Percentiles rank a stretch among this genome's conserved stretches.
phyloP scores from a whole-genome alignment of 30 jellyfish, hydroid and myxozoan genomes.

The Aurelia sp. region DNA sequence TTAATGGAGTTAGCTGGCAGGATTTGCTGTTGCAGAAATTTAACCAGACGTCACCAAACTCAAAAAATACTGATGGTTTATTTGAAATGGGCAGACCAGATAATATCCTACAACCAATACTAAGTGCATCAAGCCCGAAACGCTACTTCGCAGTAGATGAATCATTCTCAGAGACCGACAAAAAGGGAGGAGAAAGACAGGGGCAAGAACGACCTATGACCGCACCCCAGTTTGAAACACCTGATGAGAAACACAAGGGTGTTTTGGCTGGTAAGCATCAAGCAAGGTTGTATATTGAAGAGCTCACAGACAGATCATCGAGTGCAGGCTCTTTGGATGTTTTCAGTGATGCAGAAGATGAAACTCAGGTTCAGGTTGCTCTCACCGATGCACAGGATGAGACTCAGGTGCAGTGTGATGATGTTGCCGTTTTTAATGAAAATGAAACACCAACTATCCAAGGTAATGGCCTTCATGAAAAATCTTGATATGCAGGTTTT shows the following conservation, averaged over 20 bases:
- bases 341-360: too few species aligned
- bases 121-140: neutral
- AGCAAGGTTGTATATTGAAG: neutral
- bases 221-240: neutral
- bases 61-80: neutral
- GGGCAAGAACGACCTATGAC: neutral
- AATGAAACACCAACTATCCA: too few species aligned
- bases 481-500: too few species aligned
- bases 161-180: neutral
- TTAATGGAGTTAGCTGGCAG: neutral
- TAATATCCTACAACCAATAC: neutral
- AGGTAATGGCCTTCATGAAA: too few species aligned
- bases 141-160: neutral
- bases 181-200: neutral
- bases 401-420: too few species aligned
- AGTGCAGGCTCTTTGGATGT: too few species aligned
- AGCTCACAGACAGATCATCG: neutral
- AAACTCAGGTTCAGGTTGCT: too few species aligned
- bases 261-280: neutral
- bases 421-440: too few species aligned
- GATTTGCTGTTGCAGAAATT: neutral
- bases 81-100: too few species aligned
- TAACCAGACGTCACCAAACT: neutral
- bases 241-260: neutral
- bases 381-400: too few species aligned